Conservation (phyloP, 2,888 invertebrate species). For the Zelleria hepariella region DNA sequence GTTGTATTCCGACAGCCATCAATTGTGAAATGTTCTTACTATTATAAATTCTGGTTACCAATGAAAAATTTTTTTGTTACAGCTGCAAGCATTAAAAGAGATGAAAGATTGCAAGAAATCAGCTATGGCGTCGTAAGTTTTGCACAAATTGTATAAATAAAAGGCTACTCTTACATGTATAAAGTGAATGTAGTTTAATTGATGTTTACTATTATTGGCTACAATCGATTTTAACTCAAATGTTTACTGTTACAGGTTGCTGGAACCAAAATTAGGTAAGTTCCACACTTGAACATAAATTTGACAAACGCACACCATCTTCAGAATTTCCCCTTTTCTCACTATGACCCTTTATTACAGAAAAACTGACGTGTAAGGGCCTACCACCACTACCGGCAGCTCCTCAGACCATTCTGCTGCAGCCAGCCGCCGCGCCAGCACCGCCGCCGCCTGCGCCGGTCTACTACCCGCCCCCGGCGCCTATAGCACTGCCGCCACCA, state of each 20-base stretch:
- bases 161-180: too few relatives aligned
- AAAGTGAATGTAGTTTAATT: too few relatives aligned
- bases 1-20: too few relatives aligned
- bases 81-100: slow-evolving; percentile 56
- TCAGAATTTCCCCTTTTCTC: slow-evolving; percentile 10
- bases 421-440: slow-evolving; percentile 41
- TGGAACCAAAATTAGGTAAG: slow-evolving; percentile 30
- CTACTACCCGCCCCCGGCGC: slow-evolving; percentile 12
- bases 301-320: background rate
- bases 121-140: slow-evolving; percentile 49
- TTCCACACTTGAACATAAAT: background rate
- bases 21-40: background rate
- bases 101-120: slow-evolving; percentile 58
- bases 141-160: too few relatives aligned
- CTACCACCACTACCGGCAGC: slow-evolving; percentile 35
- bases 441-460: slow-evolving; percentile 22
- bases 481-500: background rate
- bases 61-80: slow-evolving; percentile 17
- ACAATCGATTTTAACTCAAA: too few relatives aligned
- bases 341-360: slow-evolving; percentile 18
- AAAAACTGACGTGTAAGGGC: slow-evolving; percentile 18
- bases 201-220: too few relatives aligned
- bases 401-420: slow-evolving; percentile 42
- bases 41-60: background rate
- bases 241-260: slow-evolving; percentile 36